phyloP scores from a whole-genome alignment of 2,888 invertebrate species.

The Theretra japonica region DNA sequence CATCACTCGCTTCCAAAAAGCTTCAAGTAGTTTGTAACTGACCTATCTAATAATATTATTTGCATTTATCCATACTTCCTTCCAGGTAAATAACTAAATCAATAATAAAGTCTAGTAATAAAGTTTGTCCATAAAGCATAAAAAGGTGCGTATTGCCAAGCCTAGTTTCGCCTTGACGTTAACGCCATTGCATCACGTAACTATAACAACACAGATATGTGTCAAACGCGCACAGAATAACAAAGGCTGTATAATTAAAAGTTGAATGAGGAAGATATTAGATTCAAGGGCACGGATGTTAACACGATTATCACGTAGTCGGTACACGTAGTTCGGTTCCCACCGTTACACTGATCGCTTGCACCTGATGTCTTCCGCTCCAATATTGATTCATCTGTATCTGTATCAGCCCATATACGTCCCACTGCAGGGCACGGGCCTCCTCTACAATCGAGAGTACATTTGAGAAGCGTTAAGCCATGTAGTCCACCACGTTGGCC shows the following conservation, averaged over 20 bases:
- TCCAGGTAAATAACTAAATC: too few species aligned
- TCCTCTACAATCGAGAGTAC: not conserved
- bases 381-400: constrained; percentile 35
- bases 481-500: too few species aligned
- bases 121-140: not conserved
- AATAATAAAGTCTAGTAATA: too few species aligned
- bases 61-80: too few species aligned
- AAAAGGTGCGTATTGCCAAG: not conserved
- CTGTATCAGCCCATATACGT: too few species aligned
- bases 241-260: constrained; percentile 38
- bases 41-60: too few species aligned
- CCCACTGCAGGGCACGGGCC: too few species aligned
- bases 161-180: constrained; percentile 13
- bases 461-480: not conserved
- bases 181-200: constrained; percentile 15
- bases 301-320: constrained; percentile 28
- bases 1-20: too few species aligned
- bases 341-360: constrained; percentile 39
- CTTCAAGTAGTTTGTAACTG: too few species aligned
- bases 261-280: constrained; percentile 43
- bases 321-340: constrained; percentile 39
- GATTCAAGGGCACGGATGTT: constrained; percentile 43
- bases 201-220: constrained; percentile 24
- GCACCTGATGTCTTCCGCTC: constrained; percentile 35
- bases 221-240: constrained; percentile 28